phyloP scores from a whole-genome alignment of 2,888 invertebrate genomes.

The Lydus trimaculatus region DNA sequence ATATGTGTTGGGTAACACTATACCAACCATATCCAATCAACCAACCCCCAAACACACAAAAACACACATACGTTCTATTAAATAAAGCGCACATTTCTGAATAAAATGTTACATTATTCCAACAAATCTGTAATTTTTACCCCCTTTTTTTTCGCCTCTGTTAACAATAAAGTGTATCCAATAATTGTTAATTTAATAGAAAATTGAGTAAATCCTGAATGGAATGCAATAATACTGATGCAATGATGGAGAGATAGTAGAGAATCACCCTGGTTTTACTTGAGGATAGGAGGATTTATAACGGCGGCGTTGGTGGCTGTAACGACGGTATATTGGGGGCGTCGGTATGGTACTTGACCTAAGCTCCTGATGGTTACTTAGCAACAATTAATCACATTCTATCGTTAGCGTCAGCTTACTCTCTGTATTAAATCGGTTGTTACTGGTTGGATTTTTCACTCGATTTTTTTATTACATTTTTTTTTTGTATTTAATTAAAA shows the following conservation, averaged over 20 bases:
- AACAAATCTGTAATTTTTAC: background rate
- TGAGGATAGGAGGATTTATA: slow-evolving; percentile 18
- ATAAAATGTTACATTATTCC: background rate
- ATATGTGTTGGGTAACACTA: slow-evolving; percentile 45
- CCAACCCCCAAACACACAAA: slow-evolving; percentile 49
- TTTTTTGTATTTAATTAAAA: background rate
- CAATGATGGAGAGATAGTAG: background rate
- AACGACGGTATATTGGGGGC: slow-evolving; percentile 25
- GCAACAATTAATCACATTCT: slow-evolving; percentile 62
- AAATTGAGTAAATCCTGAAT: slow-evolving; percentile 18
- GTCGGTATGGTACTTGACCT: slow-evolving; percentile 55
- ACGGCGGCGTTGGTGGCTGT: slow-evolving; percentile 8
- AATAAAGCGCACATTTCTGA: too few species aligned
- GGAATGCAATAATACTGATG: slow-evolving; percentile 32
- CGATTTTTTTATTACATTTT: background rate
- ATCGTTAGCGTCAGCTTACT: slow-evolving; percentile 56
- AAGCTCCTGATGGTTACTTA: slow-evolving; percentile 57
- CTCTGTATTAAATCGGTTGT: background rate
- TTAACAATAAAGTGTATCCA: background rate
- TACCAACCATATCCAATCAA: background rate
- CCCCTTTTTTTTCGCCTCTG: background rate
- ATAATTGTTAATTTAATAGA: slow-evolving; percentile 1
- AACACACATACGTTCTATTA: slow-evolving; percentile 40
- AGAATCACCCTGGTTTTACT: background rate
- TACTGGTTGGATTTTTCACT: slow-evolving; percentile 16